phyloP scores from a whole-genome alignment of 2,888 invertebrate genomes.

The Capitulum mitella region DNA sequence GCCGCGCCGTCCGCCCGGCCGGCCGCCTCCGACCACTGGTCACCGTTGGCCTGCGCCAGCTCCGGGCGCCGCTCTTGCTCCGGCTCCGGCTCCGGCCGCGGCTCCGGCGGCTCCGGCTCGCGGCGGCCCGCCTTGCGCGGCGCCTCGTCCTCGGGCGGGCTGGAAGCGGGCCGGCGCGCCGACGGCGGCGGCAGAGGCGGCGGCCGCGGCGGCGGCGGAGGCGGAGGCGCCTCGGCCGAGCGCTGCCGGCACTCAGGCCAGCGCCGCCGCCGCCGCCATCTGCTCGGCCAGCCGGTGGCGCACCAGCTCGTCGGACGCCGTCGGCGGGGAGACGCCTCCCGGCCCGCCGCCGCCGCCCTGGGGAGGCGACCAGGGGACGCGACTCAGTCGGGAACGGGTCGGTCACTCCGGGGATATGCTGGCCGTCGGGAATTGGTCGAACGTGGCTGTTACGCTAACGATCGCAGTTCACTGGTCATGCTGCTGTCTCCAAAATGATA shows the following conservation, averaged over 20 bases:
- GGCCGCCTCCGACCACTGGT: not conserved
- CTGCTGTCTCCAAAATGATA: too few species aligned
- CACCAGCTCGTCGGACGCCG: not conserved
- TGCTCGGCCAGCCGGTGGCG: slow-evolving; percentile 23
- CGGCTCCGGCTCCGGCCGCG: not conserved
- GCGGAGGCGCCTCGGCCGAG: not conserved
- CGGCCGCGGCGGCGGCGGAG: not conserved
- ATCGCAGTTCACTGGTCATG: too few species aligned
- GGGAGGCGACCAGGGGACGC: not conserved
- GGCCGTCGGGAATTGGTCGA: not conserved
- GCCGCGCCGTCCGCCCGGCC: not conserved
- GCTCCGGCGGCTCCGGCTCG: not conserved
- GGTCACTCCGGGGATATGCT: too few species aligned
- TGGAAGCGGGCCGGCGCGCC: slow-evolving; percentile 1
- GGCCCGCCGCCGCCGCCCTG: not conserved
- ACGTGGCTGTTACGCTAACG: too few species aligned
- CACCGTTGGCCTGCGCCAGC: not conserved
- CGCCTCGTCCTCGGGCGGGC: slow-evolving; percentile 3
- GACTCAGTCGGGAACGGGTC: too few species aligned
- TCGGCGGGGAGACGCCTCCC: not conserved
- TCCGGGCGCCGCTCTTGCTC: not conserved
- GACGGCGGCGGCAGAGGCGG: not conserved
- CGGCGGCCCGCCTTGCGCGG: slow-evolving; percentile 1
- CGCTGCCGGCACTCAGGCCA: not conserved
- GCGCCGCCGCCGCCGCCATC: slow-evolving; percentile 24